Evolutionary conservation across 2,888 invertebrate species (phyloP).

Genomic region (Coleophora flavipennella): DNA sequence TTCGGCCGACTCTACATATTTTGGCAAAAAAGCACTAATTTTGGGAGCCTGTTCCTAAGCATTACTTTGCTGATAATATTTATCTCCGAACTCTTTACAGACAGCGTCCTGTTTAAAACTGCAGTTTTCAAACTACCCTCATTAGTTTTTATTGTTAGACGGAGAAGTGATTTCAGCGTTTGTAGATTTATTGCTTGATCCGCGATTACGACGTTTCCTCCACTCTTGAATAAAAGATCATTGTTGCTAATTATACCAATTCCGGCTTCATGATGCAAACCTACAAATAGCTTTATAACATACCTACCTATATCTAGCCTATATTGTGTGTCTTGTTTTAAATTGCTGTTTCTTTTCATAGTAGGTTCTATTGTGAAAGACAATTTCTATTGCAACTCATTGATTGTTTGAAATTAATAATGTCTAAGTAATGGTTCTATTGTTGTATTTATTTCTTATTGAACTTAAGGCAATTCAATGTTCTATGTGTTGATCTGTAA

Average conservation of each 20-base stretch:
- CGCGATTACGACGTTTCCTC: constrained; percentile 33
- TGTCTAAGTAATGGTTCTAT: constrained; percentile 2
- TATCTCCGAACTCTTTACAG: no score
- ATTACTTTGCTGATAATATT: no score
- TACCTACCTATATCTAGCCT: constrained; percentile 1
- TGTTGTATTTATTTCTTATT: no score
- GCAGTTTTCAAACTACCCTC: no score
- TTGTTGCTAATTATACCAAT: constrained; percentile 24
- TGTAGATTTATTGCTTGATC: constrained; percentile 32
- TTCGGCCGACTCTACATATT: no score
- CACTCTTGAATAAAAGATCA: constrained; percentile 35
- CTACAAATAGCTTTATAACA: constrained; percentile 15
- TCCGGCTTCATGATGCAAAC: constrained; percentile 19
- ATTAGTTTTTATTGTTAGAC: constrained; percentile 3
- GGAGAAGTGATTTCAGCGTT: constrained; percentile 31
- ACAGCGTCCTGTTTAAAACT: no score
- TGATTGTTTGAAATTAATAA: constrained; percentile 23
- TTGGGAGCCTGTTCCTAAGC: no score
- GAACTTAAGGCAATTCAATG: no score
- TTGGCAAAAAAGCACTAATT: no score
- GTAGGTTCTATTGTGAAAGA: constrained; percentile 23
- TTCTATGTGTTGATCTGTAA: no score
- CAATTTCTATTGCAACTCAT: constrained; percentile 32
- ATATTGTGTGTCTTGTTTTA: no score
- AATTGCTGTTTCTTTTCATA: constrained; percentile 8